Conservation (phyloP, 2,113 vertebrate species). For the Boleophthalmus pectinirostris region DNA sequence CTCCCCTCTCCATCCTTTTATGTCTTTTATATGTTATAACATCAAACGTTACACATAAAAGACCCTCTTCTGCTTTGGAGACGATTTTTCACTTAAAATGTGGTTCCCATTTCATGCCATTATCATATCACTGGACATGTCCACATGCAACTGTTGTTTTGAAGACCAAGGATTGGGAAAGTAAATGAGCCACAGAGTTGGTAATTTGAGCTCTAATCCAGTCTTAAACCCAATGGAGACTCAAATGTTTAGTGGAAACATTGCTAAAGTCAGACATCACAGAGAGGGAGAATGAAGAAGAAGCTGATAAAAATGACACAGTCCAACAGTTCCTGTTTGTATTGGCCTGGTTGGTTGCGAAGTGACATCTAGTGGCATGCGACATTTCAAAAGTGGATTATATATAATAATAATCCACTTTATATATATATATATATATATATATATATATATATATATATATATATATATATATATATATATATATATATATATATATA, state of each 20-base stretch:
- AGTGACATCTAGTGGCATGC: slow-evolving; percentile 29
- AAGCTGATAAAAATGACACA: slow-evolving; percentile 63
- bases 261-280: slow-evolving; percentile 68
- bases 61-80: slow-evolving; percentile 38
- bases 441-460: too few species aligned
- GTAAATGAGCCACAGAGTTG: slow-evolving; percentile 73
- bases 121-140: slow-evolving; percentile 72
- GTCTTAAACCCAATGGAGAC: slow-evolving; percentile 53
- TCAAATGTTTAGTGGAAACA: slow-evolving; percentile 68
- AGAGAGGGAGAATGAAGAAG: slow-evolving; percentile 49
- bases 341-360: slow-evolving; percentile 57
- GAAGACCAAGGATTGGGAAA: slow-evolving; percentile 60
- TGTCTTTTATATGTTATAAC: slow-evolving; percentile 44
- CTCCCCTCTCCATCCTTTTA: slow-evolving; percentile 24
- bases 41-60: slow-evolving; percentile 65
- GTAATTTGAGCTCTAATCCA: slow-evolving; percentile 75
- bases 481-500: too few species aligned
- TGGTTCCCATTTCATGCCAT: slow-evolving; percentile 75
- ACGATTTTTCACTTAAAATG: slow-evolving; percentile 56
- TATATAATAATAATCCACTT: too few species aligned
- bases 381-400: too few species aligned
- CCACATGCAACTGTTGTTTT: slow-evolving; percentile 70
- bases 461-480: too few species aligned
- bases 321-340: slow-evolving; percentile 65
- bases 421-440: too few species aligned